Evolutionary conservation across 1,140 invertebrate species (phyloP), one percentile per base, ranked within the genome.

Genomic region (Drosophila subobscura): DNA sequence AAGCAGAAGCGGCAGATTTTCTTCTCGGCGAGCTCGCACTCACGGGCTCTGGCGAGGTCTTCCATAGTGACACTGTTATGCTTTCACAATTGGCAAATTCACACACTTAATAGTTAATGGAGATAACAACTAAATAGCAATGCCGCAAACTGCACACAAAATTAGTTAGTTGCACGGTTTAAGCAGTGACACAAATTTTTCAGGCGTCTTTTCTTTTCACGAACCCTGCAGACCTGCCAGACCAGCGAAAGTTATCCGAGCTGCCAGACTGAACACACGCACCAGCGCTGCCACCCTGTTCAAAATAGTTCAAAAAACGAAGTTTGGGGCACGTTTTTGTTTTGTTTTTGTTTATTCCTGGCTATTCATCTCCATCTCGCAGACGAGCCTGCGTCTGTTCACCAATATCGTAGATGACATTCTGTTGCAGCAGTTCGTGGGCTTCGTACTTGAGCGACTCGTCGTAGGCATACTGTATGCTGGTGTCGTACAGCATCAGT

Each of bases 401-500:
- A 1, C 95, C 94, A 25, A 98, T 92, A 92, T 98, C 96, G 14
- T 96, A 92, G 92, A 96, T 96, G 1, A 95, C 93, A 91, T 97
- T 96, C 5, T 97, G 95, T 73, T 95, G 94, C 1, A 98, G 91
- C 3, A 98, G 91, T 58, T 98, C 96, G 59, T 94, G 94, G 47
- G 96, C 94, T 45, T 93, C 90, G 91, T 97, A 98, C 91, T 97
- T 96, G 1, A 94, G 89, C 14, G 97, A 98, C 77, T 96, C 96
- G 80, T 99, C 97, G 92, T 95, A 99, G 2, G 97, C 97, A 90
- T 96, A 97, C 50, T 96, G 93, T 20, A 99, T 96, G 80, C 96
- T 98, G 2, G 97, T 98, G 85, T 99, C 98, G 88, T 95, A 98
- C 3, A 99, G 91, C 92, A 97, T 95, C 90, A 99, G 95, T 79